Conservation (phyloP, 2,797 vertebrate species). For the Triplophysa bombifrons region DNA sequence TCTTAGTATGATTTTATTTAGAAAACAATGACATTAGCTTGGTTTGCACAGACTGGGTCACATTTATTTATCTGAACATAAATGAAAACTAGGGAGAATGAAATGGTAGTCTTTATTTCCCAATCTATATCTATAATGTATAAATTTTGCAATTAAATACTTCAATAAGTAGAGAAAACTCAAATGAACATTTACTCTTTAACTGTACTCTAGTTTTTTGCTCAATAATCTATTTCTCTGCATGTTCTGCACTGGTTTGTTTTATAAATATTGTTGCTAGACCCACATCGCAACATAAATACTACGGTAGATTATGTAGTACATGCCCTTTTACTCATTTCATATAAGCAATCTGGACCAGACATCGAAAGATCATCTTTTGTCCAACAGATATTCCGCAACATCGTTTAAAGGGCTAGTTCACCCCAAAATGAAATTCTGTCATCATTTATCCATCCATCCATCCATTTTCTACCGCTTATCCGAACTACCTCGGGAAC, state of each 20-base stretch:
- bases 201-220: not conserved
- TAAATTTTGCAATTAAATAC: not conserved
- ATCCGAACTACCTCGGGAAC: too few species aligned
- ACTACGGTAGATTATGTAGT: slow-evolving; percentile 24
- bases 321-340: slow-evolving; percentile 13
- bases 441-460: too few species aligned
- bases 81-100: too few species aligned
- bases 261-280: not conserved
- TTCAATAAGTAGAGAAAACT: not conserved
- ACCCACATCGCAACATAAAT: slow-evolving; percentile 28
- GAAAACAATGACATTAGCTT: too few species aligned
- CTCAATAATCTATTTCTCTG: not conserved
- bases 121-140: not conserved
- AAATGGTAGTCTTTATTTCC: not conserved
- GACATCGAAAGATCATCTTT: not conserved
- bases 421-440: too few species aligned
- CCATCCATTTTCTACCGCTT: too few species aligned
- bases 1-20: too few species aligned
- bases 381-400: not conserved
- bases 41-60: too few species aligned
- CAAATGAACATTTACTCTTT: not conserved
- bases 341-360: not conserved
- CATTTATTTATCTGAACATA: not conserved
- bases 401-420: not conserved
- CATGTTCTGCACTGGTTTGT: not conserved